These are phyloP conservation scores for Mimumesa dahlbomi DNA, from an alignment of 2,888 invertebrate species.

Conservation along the genomic window DNA sequence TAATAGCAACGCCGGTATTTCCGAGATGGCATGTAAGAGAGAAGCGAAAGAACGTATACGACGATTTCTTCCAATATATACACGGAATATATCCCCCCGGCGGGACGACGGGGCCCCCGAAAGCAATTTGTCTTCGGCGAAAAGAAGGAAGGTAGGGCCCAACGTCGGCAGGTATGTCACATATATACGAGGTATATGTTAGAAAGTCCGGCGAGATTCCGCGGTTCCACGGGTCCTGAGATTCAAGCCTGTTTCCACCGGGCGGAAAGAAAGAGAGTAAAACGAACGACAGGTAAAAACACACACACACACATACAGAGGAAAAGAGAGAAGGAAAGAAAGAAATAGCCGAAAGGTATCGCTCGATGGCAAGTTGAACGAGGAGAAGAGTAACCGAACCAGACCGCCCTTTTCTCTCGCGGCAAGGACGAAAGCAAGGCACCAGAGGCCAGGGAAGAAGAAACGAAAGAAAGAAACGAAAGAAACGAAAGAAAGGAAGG, in stretches of 20 bases:
- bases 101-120: constrained; percentile 28
- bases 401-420: constrained; percentile 67
- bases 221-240: constrained; percentile 29
- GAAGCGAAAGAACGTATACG: no score
- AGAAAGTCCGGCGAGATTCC: constrained; percentile 45
- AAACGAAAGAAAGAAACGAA: constrained; percentile 16
- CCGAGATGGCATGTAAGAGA: no score
- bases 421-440: constrained; percentile 61
- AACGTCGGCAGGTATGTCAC: constrained; percentile 49
- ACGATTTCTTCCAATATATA: no score
- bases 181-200: constrained; percentile 31
- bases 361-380: constrained; percentile 36
- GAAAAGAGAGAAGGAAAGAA: constrained; percentile 27
- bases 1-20: no score
- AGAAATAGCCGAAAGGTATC: constrained; percentile 37
- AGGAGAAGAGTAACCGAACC: constrained; percentile 15
- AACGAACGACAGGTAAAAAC: constrained; percentile 6
- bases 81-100: no score
- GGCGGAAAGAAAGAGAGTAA: not conserved
- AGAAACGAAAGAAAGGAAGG: constrained; percentile 23
- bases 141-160: constrained; percentile 38
- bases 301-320: not conserved
- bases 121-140: constrained; percentile 55
- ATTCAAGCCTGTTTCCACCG: not conserved
- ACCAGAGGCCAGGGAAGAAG: constrained; percentile 21